Evolutionary conservation across 1,140 invertebrate genomes (phyloP).

Genomic region (Propsilocerus akamusi): DNA sequence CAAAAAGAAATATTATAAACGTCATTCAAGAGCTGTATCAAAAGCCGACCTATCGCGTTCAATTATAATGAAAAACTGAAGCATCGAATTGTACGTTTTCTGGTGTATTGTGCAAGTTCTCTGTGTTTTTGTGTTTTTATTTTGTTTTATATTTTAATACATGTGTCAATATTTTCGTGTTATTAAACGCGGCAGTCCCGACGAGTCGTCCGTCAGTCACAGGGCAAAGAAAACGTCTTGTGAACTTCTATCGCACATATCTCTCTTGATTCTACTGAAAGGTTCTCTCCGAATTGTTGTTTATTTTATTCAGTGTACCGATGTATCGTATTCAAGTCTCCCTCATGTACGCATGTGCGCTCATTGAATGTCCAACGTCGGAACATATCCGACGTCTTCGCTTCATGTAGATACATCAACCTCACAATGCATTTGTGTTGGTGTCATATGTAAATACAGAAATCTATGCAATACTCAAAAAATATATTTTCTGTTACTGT

Average conservation of each 20-base stretch:
- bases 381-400: too few relatives aligned
- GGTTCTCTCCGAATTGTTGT: too few relatives aligned
- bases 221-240: neutral
- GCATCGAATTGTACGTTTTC: neutral
- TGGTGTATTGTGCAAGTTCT: slow-evolving; percentile 1
- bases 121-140: slow-evolving; percentile 2
- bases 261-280: neutral
- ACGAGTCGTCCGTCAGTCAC: neutral
- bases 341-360: neutral
- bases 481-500: too few relatives aligned
- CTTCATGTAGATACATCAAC: too few relatives aligned
- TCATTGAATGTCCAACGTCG: too few relatives aligned
- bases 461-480: too few relatives aligned
- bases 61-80: slow-evolving; percentile 3
- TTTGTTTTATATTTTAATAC: slow-evolving; percentile 2
- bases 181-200: neutral
- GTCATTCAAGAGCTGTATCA: too few relatives aligned
- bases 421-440: too few relatives aligned
- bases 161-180: neutral
- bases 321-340: too few relatives aligned
- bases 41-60: neutral
- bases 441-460: too few relatives aligned
- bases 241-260: neutral
- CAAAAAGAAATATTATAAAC: too few relatives aligned
- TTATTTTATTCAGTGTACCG: too few relatives aligned